phyloP scores from a whole-genome alignment of 2,888 invertebrate species.

The Pyrrhia umbra region DNA sequence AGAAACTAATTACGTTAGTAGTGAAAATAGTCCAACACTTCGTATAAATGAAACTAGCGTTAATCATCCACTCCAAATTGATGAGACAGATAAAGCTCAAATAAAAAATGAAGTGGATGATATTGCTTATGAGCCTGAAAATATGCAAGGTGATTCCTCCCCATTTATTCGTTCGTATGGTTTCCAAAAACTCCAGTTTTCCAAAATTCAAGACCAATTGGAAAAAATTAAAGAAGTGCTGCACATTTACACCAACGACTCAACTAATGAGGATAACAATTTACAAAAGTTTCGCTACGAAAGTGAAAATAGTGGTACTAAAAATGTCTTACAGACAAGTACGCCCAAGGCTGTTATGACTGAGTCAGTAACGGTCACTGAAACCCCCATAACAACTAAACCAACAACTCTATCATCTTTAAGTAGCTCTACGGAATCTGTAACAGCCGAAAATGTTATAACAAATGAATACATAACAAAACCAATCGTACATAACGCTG shows the following conservation, averaged over 20 bases:
- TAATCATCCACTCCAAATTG: slow-evolving; percentile 69
- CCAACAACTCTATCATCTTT: slow-evolving; percentile 8
- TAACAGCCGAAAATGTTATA: slow-evolving; percentile 66
- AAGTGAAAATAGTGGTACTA: slow-evolving; percentile 64
- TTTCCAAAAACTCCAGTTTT: slow-evolving; percentile 82
- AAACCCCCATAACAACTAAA: slow-evolving; percentile 50
- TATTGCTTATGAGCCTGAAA: slow-evolving; percentile 82
- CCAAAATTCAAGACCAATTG: slow-evolving; percentile 79
- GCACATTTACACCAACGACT: slow-evolving; percentile 81
- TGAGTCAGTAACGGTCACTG: slow-evolving; percentile 45
- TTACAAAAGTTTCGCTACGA: slow-evolving; percentile 79
- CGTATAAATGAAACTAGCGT: slow-evolving; percentile 55
- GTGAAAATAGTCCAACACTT: slow-evolving; percentile 33
- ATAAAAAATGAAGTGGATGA: slow-evolving; percentile 51
- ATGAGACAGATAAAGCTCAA: slow-evolving; percentile 53
- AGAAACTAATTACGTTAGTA: slow-evolving; percentile 41
- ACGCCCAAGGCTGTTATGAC: slow-evolving; percentile 8
- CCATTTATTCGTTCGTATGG: slow-evolving; percentile 84
- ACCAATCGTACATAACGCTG: slow-evolving; percentile 63
- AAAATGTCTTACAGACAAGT: slow-evolving; percentile 21
- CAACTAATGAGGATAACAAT: slow-evolving; percentile 70
- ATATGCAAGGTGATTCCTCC: slow-evolving; percentile 85
- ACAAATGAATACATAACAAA: slow-evolving; percentile 30
- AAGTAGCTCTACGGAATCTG: slow-evolving; percentile 29
- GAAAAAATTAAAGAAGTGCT: slow-evolving; percentile 82